Base-by-base conservation (phyloP, 2,888 invertebrate species). In the Serrognathus titanus region DNA sequence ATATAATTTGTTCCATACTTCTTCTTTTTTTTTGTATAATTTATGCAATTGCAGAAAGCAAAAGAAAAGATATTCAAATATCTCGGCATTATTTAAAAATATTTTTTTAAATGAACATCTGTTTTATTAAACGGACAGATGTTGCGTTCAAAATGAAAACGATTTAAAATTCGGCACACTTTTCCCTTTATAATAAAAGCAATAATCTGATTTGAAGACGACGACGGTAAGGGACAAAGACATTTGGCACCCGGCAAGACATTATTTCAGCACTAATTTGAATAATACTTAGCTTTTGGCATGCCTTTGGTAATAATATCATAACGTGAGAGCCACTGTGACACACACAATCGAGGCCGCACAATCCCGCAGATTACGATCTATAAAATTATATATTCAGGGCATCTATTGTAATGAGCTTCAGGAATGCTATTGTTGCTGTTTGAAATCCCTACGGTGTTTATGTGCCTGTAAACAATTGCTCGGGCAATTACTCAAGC, bases 381-480 rank as follows among this genome's bases (percentile, higher is more conserved):
- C 63, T 62, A 63, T 65, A 62, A 64, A 65, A 65, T 64, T 65
- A 65, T 59, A 62, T 52, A 64, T 63, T 62, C 64, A 63, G 56
- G 56, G 57, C 55, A 52, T 61, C 61, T 45, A 59, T 58, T 51
- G 62, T 60, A 61, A 62, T 53, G 57, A 61, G 57, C 56, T 53
- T 46, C 40, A 51, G 46, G 57, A 59, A 57, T 59, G 51, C 51
- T 53, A 57, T 59, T 61, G 59, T 61, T 57, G 16, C 16, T 16
- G 24, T 54, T 48, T 51, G 31, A 47, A 47, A 51, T 58, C 20
- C 58, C 48, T 9, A 20, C 38, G 47, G 35, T 51, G 51, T 51
- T 51, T 51, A 51, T n/a, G 51, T 12, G 16, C 20, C 10, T 39
- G 13, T 37, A 36, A 53, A 53, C 53, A 53, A 53, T 53, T 49